phyloP scores from a whole-genome alignment of 2,113 vertebrate species.

The Epinephelus cyanopodus region DNA sequence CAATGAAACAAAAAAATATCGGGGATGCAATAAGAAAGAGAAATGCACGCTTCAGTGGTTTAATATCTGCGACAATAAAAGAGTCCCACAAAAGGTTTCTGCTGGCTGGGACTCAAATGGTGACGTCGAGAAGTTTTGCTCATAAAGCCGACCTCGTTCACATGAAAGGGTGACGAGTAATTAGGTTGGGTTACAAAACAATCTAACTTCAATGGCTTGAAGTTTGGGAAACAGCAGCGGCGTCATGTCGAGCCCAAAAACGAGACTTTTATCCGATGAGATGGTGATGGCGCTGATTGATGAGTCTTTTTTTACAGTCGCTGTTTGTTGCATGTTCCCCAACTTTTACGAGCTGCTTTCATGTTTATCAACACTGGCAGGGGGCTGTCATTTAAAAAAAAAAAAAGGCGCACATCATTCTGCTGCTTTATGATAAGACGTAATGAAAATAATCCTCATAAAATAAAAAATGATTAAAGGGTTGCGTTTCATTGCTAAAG shows the following conservation, averaged over 20 bases:
- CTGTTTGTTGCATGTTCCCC: slow-evolving; percentile 43
- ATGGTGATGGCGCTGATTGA: slow-evolving; percentile 42
- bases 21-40: neutral
- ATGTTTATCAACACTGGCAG: slow-evolving; percentile 60
- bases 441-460: slow-evolving; percentile 67
- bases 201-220: neutral
- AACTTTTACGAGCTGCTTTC: slow-evolving; percentile 45
- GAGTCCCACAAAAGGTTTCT: slow-evolving; percentile 4
- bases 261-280: neutral
- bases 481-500: slow-evolving; percentile 50
- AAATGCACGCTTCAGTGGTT: neutral
- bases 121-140: neutral
- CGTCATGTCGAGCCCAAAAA: neutral
- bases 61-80: slow-evolving; percentile 19
- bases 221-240: neutral
- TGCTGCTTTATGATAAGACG: slow-evolving; percentile 63
- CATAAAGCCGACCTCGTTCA: neutral
- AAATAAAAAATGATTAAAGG: slow-evolving; percentile 73
- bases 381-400: slow-evolving; percentile 55
- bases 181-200: neutral
- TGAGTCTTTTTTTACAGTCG: neutral
- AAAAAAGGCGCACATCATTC: slow-evolving; percentile 48
- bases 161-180: neutral
- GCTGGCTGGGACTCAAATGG: neutral
- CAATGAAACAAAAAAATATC: slow-evolving; percentile 16